phyloP scores from a whole-genome alignment of 2,888 invertebrate species.

The Drosophila anomalipes region DNA sequence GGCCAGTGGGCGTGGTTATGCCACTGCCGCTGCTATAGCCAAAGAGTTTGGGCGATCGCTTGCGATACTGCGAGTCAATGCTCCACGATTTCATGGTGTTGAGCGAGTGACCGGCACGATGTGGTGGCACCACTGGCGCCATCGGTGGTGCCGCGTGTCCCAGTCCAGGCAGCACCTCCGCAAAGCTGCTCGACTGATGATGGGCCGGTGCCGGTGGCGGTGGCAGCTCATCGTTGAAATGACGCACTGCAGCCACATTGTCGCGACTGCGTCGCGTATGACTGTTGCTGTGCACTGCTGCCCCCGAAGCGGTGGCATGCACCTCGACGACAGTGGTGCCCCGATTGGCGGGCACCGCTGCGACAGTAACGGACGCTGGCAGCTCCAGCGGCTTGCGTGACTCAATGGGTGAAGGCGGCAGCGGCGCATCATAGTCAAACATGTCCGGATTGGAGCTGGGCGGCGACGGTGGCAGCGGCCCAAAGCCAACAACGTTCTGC shows the following conservation, averaged over 20 bases:
- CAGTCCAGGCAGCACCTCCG: constrained; percentile 50
- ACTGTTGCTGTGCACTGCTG: constrained; percentile 70
- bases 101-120: constrained; percentile 86
- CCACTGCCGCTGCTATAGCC: constrained; percentile 86
- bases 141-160: constrained; percentile 53
- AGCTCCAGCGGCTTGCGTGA: constrained; percentile 86
- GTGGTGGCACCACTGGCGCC: constrained; percentile 91
- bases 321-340: constrained; percentile 74
- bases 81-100: constrained; percentile 93
- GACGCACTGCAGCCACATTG: constrained; percentile 75
- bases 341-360: constrained; percentile 44
- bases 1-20: constrained; percentile 80
- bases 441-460: constrained; percentile 82
- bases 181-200: constrained; percentile 61
- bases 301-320: constrained; percentile 73
- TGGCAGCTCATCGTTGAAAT: constrained; percentile 81
- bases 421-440: constrained; percentile 86
- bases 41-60: constrained; percentile 87
- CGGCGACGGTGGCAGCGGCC: constrained; percentile 85
- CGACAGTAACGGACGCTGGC: constrained; percentile 29
- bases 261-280: constrained; percentile 73
- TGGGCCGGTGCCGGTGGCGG: constrained; percentile 81
- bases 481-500: constrained; percentile 82
- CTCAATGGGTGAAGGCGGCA: constrained; percentile 93
- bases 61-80: constrained; percentile 92